phyloP scores from a whole-genome alignment of 2,888 invertebrate genomes.

The Plutella xylostella region DNA sequence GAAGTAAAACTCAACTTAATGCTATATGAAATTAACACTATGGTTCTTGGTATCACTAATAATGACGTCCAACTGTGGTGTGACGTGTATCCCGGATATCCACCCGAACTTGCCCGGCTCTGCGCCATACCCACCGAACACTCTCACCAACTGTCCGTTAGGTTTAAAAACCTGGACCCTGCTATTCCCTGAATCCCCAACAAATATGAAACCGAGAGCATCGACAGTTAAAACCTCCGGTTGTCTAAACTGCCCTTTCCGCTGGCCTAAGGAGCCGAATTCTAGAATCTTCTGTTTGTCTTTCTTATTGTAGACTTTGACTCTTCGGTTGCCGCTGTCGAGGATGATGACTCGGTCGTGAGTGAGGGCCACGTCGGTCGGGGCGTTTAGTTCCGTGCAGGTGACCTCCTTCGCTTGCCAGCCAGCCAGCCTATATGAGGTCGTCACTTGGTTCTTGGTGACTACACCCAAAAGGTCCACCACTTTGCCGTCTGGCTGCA shows the following conservation, averaged over 20 bases:
- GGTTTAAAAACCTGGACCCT: conserved; percentile 81
- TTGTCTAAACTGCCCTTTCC: conserved; percentile 77
- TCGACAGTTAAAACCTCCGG: conserved; percentile 81
- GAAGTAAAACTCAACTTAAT: no score
- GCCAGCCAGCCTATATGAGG: conserved; percentile 31
- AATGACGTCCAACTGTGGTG: conserved; percentile 71
- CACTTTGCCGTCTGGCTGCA: conserved; percentile 71
- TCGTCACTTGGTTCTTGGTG: conserved; percentile 32
- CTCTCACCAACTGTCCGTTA: conserved; percentile 75
- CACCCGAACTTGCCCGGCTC: conserved; percentile 71
- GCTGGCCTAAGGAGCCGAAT: conserved; percentile 75
- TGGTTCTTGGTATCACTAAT: conserved; percentile 72
- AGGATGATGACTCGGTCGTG: conserved; percentile 66
- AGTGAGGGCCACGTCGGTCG: conserved; percentile 76
- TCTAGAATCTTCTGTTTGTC: conserved; percentile 67
- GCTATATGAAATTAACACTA: conserved; percentile 46
- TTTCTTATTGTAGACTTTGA: conserved; percentile 69
- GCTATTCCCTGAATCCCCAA: conserved; percentile 84
- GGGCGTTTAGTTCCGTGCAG: conserved; percentile 74
- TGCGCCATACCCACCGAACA: conserved; percentile 69
- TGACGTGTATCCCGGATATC: conserved; percentile 76
- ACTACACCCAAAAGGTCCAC: conserved; percentile 72
- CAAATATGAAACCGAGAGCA: conserved; percentile 78
- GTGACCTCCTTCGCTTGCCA: conserved; percentile 43
- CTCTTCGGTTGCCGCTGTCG: conserved; percentile 79